Conservation (phyloP, 2,888 invertebrate species). For the Gasteruption jaculator region DNA sequence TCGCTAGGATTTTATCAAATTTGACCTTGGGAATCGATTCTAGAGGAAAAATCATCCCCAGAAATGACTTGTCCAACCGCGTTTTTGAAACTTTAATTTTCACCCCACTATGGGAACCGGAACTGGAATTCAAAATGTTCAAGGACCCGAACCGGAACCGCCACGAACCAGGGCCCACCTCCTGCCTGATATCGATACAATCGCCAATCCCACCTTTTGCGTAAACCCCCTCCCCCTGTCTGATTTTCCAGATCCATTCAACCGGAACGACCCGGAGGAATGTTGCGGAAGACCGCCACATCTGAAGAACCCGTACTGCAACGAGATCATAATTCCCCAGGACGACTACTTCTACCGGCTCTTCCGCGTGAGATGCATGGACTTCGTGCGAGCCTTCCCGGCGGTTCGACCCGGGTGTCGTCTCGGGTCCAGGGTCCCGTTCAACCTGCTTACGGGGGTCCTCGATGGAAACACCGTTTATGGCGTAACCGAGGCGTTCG, state of each 20-base stretch:
- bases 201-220: too few species aligned
- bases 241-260: slow-evolving; percentile 65
- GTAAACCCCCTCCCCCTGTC: too few species aligned
- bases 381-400: slow-evolving; percentile 86
- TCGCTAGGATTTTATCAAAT: too few species aligned
- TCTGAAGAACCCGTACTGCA: slow-evolving; percentile 84
- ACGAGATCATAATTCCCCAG: slow-evolving; percentile 82
- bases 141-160: too few species aligned
- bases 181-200: too few species aligned
- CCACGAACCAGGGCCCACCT: too few species aligned
- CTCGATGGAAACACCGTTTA: slow-evolving; percentile 89
- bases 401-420: slow-evolving; percentile 83
- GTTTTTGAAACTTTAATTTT: too few species aligned
- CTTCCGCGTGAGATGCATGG: slow-evolving; percentile 80
- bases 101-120: too few species aligned
- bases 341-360: slow-evolving; percentile 88
- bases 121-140: too few species aligned
- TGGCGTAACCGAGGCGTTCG: slow-evolving; percentile 77
- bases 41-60: too few species aligned
- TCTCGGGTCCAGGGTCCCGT: slow-evolving; percentile 78
- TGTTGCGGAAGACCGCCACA: slow-evolving; percentile 81
- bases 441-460: slow-evolving; percentile 81
- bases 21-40: too few species aligned
- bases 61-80: too few species aligned
- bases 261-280: slow-evolving; percentile 86